phyloP scores from a whole-genome alignment of 2,888 invertebrate species.

The Dasypogon diadema region DNA sequence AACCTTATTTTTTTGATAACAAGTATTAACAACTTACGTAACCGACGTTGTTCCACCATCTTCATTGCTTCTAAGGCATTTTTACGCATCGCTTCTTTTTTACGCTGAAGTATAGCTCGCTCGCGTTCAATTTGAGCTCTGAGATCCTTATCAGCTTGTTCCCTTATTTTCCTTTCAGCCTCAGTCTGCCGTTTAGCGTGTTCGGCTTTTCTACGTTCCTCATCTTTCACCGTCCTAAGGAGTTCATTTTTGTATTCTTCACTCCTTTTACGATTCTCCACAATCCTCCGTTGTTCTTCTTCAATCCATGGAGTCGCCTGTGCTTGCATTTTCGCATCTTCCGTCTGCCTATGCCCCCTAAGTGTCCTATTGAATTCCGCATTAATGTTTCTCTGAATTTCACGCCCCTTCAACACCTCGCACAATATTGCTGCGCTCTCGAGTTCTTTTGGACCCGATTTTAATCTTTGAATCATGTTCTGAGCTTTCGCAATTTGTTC shows the following conservation, averaged over 20 bases:
- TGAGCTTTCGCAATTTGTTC: slow-evolving; percentile 64
- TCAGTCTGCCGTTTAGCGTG: slow-evolving; percentile 58
- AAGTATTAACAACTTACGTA: slow-evolving; percentile 60
- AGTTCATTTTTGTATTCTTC: slow-evolving; percentile 63
- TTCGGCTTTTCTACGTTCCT: slow-evolving; percentile 59
- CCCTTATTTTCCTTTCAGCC: slow-evolving; percentile 59
- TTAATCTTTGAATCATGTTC: slow-evolving; percentile 62
- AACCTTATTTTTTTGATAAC: too few species aligned
- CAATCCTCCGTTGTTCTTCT: slow-evolving; percentile 63
- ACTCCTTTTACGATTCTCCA: slow-evolving; percentile 59
- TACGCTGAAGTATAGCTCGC: slow-evolving; percentile 59
- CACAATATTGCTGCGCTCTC: slow-evolving; percentile 65
- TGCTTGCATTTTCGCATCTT: slow-evolving; percentile 62
- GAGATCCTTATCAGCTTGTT: slow-evolving; percentile 62
- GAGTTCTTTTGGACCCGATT: slow-evolving; percentile 64
- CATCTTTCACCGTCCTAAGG: slow-evolving; percentile 61
- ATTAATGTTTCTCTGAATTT: slow-evolving; percentile 61
- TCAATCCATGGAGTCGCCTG: slow-evolving; percentile 66
- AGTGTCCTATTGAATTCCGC: neutral
- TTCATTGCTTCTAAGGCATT: slow-evolving; percentile 64
- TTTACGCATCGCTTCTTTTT: slow-evolving; percentile 60
- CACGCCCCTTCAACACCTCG: slow-evolving; percentile 64
- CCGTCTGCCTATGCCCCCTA: slow-evolving; percentile 62
- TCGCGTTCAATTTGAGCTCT: slow-evolving; percentile 66
- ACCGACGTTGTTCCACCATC: slow-evolving; percentile 62